Evolutionary conservation across 2,888 invertebrate genomes (phyloP).

Genomic region (Lasioglossum figueresi): DNA sequence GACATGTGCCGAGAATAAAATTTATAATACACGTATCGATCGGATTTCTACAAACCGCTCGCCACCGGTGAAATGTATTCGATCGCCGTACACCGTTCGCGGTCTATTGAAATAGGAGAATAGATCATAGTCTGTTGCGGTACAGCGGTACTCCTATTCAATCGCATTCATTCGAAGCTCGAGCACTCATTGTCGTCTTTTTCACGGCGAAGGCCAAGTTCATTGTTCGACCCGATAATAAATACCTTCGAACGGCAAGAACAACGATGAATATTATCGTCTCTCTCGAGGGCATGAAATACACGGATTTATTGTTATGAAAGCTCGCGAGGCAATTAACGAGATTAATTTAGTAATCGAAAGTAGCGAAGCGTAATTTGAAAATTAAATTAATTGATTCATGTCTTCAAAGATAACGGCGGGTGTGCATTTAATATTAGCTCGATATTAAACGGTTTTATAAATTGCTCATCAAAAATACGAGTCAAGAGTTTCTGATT

Average conservation of each 20-base stretch:
- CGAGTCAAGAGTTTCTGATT: background rate
- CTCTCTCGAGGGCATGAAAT: background rate
- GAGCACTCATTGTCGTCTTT: background rate
- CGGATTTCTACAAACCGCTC: background rate
- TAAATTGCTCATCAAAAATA: background rate
- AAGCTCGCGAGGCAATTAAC: background rate
- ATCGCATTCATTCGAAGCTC: background rate
- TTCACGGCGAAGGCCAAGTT: background rate
- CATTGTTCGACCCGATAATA: background rate
- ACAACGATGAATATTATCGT: background rate
- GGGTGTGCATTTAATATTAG: background rate
- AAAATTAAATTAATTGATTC: background rate
- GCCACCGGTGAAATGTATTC: background rate
- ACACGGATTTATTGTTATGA: background rate
- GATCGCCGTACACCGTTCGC: background rate
- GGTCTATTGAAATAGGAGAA: background rate
- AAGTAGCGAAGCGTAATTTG: background rate
- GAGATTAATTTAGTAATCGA: background rate
- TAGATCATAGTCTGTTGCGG: background rate
- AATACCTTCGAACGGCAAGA: background rate
- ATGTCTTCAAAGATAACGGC: background rate
- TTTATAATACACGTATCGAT: background rate
- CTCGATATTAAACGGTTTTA: background rate
- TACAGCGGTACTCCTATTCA: background rate
- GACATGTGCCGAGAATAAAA: slow-evolving; percentile 4